Percentiles rank a stretch among this genome's conserved stretches.
phyloP scores from a whole-genome alignment of 64 coral and sea anemone genomes.

The Acropora yongei region DNA sequence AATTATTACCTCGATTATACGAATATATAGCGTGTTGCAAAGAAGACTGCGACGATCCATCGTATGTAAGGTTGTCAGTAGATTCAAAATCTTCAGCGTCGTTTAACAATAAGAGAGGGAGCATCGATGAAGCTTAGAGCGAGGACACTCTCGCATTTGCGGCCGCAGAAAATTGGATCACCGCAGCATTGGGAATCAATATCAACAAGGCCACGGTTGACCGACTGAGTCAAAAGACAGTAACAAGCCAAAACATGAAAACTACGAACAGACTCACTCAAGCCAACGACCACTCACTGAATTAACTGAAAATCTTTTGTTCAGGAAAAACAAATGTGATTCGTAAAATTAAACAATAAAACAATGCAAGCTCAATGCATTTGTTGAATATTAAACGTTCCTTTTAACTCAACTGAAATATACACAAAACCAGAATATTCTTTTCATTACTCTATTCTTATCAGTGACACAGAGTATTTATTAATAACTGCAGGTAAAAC shows the following conservation, averaged over 20 bases:
- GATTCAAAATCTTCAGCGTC: not conserved
- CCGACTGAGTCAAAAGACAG: not conserved
- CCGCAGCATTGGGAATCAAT: not conserved
- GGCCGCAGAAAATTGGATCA: not conserved
- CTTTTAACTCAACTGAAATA: not conserved
- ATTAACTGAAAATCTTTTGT: not conserved
- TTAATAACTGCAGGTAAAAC: too few species aligned
- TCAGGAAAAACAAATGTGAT: not conserved
- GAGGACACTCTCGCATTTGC: not conserved
- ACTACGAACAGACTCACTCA: not conserved
- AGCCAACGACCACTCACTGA: not conserved
- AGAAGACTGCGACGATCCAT: not conserved
- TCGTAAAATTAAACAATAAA: not conserved
- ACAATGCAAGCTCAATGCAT: not conserved
- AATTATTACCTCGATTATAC: not conserved
- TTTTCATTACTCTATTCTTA: not conserved
- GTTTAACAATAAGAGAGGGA: not conserved
- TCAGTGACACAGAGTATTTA: too few species aligned
- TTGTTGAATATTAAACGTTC: not conserved
- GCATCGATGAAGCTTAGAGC: not conserved
- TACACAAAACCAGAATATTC: not conserved
- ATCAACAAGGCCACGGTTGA: not conserved
- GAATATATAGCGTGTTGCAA: not conserved
- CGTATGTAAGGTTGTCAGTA: not conserved
- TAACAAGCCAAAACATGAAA: not conserved